phyloP scores from a whole-genome alignment of 1,140 invertebrate genomes.

The Cotesia typhae region DNA sequence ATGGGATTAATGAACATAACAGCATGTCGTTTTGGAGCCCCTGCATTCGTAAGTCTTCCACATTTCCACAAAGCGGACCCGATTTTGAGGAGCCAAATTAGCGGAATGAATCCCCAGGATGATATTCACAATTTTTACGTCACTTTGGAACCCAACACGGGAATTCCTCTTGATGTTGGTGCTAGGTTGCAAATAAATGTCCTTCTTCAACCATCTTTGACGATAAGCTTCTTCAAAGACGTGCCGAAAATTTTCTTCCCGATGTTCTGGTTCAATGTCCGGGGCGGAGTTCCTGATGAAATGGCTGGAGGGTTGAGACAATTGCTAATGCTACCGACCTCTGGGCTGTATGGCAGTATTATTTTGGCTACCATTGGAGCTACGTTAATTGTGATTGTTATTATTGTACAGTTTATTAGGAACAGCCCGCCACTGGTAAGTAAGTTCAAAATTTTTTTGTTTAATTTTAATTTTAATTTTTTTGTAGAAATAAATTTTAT shows the following conservation, averaged over 20 bases:
- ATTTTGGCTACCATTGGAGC: constrained; percentile 53
- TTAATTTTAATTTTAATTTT: not conserved
- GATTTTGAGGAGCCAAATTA: constrained; percentile 63
- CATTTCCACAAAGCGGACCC: constrained; percentile 75
- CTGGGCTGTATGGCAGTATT: constrained; percentile 49
- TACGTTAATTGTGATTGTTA: constrained; percentile 42
- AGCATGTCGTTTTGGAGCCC: constrained; percentile 68
- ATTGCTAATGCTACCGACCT: constrained; percentile 52
- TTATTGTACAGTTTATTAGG: constrained; percentile 34
- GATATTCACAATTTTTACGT: constrained; percentile 70
- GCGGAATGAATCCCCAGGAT: constrained; percentile 69
- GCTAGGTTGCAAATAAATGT: constrained; percentile 82
- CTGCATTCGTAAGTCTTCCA: constrained; percentile 75
- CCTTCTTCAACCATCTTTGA: constrained; percentile 71
- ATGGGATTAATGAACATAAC: constrained; percentile 69
- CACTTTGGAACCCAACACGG: constrained; percentile 74
- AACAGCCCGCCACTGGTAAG: constrained; percentile 7
- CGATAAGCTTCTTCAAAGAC: constrained; percentile 71
- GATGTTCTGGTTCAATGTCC: constrained; percentile 80
- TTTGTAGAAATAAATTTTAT: constrained; percentile 15
- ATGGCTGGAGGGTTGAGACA: constrained; percentile 56
- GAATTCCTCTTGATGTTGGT: constrained; percentile 78
- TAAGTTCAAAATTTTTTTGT: not conserved
- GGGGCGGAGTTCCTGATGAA: constrained; percentile 69
- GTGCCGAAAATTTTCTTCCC: constrained; percentile 78